Evolutionary conservation across 2,797 vertebrate species (phyloP).

Genomic region (Sternarchorhynchus goeldii): DNA sequence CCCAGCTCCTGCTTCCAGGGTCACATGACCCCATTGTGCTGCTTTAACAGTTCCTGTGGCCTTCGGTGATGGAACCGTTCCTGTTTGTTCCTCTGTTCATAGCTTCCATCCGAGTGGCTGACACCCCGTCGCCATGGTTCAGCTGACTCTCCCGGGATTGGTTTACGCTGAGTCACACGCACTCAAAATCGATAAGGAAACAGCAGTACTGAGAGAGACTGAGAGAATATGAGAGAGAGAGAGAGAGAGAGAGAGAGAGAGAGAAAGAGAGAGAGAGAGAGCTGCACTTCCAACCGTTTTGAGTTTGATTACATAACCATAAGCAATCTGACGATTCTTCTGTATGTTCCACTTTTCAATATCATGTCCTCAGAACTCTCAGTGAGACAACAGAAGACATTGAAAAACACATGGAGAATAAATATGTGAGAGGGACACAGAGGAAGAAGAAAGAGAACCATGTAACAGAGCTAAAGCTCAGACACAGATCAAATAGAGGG

Average conservation of each 20-base stretch:
- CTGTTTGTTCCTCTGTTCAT: conserved; percentile 46
- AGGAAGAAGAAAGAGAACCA: conserved; percentile 1
- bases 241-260: conserved; percentile 12
- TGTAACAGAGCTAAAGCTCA: conserved; percentile 33
- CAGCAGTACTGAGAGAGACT: conserved; percentile 66
- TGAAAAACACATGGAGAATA: background rate
- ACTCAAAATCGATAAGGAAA: conserved; percentile 80
- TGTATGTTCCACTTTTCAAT: conserved; percentile 16
- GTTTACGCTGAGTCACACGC: conserved; percentile 76
- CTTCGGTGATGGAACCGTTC: conserved; percentile 61
- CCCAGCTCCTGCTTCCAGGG: conserved; percentile 46
- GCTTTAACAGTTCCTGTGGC: conserved; percentile 60
- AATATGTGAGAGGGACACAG: conserved; percentile 1
- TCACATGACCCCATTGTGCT: conserved; percentile 44
- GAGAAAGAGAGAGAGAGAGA: conserved; percentile 44
- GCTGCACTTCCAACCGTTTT: conserved; percentile 3
- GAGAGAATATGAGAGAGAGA: conserved; percentile 53
- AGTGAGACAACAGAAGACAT: conserved; percentile 19
- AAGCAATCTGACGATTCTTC: background rate
- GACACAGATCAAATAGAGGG: conserved; percentile 62
- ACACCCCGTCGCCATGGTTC: conserved; percentile 40
- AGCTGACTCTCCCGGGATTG: conserved; percentile 63
- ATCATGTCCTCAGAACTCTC: background rate
- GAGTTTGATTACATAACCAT: background rate
- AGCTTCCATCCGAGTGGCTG: conserved; percentile 53